Evolutionary conservation across 1,140 invertebrate genomes (phyloP), one percentile per base, ranked within the genome.

Genomic region (Zaprionus vittiger): DNA sequence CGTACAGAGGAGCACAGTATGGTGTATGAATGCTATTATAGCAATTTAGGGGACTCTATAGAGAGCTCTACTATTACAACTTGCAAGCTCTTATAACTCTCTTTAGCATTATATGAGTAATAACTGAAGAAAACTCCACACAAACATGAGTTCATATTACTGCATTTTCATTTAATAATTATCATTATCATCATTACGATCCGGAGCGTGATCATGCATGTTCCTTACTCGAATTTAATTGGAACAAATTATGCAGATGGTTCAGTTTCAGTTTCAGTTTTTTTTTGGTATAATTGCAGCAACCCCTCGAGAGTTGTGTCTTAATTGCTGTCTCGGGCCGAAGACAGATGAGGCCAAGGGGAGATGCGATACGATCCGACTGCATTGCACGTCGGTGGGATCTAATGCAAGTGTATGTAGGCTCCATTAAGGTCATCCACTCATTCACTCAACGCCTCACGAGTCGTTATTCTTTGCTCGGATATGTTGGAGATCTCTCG

Each of bases 341-440:
- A 34, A 28, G 31, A 54, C 12, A 15, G 24, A 57, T 14, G n/a
- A 26, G 14, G 57, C 47, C 26, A 28, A 15, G 26, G 17, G 5
- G 17, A 37, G 20, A 24, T 17, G 61, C 14, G 5, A 60, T 47
- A n/a, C 41, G 66, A 22, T 24, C 31, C 61, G 62, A 67, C 71
- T 63, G 64, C 55, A 66, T 62, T 31, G 67, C 55, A 65, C 60
- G 60, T 44, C 69, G 9, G 31, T 34, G 55, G 71, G 69, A 82
- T 60, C 72, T 76, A 61, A 82, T 71, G 55, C 66, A 79, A 64
- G 70, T 71, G 65, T 83, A 49, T 89, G 77, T 63, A 55, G 60
- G 78, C 69, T 79, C 79, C 85, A 87, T 87, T 87, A 87, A 90
- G 84, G 84, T 87, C 84, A 87, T 65, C 52, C 66, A 62, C 83